Percentiles rank a stretch among this genome's conserved stretches.
These are phyloP conservation scores for Craniophora ligustri DNA, from an alignment of 2,888 invertebrate species.

Conservation along the genomic window DNA sequence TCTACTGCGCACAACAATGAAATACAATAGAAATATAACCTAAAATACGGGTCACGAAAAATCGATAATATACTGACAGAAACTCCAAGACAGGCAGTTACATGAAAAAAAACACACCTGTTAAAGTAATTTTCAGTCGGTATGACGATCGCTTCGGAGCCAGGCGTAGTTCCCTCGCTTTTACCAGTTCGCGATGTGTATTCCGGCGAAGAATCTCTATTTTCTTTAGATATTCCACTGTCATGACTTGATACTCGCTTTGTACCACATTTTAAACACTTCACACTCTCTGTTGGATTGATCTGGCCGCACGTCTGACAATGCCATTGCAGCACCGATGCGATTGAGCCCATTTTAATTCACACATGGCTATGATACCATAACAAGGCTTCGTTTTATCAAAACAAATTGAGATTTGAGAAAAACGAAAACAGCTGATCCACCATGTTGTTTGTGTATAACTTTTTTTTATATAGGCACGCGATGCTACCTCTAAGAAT, in stretches of 20 bases:
- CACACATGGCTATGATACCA: conserved; percentile 88
- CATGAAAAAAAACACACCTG: conserved; percentile 75
- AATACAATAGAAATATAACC: conserved; percentile 84
- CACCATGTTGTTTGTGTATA: conserved; percentile 90
- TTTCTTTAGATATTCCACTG: conserved; percentile 79
- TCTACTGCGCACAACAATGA: conserved; percentile 68
- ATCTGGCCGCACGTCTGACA: conserved; percentile 96
- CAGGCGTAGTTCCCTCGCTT: conserved; percentile 82
- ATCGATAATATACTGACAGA: conserved; percentile 76
- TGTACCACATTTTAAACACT: conserved; percentile 95
- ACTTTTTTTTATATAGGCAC: conserved; percentile 70
- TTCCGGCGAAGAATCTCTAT: conserved; percentile 81
- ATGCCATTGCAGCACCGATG: conserved; percentile 98
- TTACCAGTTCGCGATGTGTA: conserved; percentile 79
- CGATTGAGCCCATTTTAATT: conserved; percentile 96
- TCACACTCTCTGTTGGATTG: conserved; percentile 95
- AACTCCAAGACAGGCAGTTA: conserved; percentile 73
- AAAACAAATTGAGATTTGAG: conserved; percentile 78
- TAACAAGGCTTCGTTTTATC: conserved; percentile 82
- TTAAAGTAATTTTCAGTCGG: conserved; percentile 80
- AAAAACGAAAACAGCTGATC: conserved; percentile 89
- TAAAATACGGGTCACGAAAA: conserved; percentile 81
- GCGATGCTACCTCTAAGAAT: conserved; percentile 19
- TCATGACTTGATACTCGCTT: conserved; percentile 89
- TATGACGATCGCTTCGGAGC: conserved; percentile 81